Evolutionary conservation across 2,888 invertebrate species (phyloP).

Genomic region (Spisula solida): DNA sequence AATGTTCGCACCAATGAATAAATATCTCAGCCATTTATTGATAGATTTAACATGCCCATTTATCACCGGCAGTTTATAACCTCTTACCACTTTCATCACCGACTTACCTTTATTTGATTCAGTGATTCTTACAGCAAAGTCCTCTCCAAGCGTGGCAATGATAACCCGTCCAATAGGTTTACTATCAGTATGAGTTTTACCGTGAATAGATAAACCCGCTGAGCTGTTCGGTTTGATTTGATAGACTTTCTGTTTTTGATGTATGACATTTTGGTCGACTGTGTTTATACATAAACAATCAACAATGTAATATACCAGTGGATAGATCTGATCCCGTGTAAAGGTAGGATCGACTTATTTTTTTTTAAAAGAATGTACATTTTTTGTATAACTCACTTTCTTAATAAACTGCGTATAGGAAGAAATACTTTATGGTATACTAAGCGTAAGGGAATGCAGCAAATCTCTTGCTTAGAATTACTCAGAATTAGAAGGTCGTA

Average conservation of each 20-base stretch:
- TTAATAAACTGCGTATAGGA: too few species aligned
- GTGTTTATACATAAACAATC: not conserved
- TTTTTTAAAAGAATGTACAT: too few species aligned
- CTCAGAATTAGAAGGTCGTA: too few species aligned
- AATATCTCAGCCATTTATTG: not conserved
- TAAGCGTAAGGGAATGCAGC: too few species aligned
- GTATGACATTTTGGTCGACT: slow-evolving; percentile 12
- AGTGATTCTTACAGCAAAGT: not conserved
- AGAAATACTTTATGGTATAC: too few species aligned
- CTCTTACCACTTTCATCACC: not conserved
- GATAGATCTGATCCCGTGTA: not conserved
- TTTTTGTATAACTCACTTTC: too few species aligned
- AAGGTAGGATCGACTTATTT: not conserved
- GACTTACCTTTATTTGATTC: not conserved
- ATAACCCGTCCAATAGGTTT: not conserved
- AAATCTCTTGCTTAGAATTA: too few species aligned
- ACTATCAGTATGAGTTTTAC: not conserved
- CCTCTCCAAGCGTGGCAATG: not conserved
- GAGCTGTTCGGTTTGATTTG: not conserved
- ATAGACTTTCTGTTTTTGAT: not conserved
- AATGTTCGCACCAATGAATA: too few species aligned
- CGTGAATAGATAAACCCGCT: not conserved
- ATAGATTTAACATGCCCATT: not conserved
- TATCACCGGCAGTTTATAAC: not conserved
- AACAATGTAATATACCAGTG: not conserved